Base-by-base conservation (phyloP, 2,888 invertebrate genomes). In the Drosophila pseudotakahashii region DNA sequence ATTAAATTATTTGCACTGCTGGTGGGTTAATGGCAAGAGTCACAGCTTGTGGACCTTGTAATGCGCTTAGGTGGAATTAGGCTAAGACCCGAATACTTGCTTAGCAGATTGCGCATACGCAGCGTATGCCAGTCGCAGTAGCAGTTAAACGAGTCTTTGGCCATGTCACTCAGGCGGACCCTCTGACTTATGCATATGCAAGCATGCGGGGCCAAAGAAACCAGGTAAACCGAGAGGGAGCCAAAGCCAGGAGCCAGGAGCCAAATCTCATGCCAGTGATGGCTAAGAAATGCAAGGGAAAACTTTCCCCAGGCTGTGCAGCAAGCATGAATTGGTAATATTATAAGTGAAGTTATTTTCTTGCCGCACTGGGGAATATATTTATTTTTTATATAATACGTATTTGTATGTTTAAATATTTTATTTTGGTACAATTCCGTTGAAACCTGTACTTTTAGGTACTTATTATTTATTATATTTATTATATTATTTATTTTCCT, bases 121-220 rank as follows among this genome's bases (percentile, higher is more conserved):
- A 71, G 39, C 55, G 71, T 73, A 44, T 57, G 71, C 73, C 55
- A 47, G 41, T 30, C 36, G 41, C 47, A 57, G 37, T 44, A 26
- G 44, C 45, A 45, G 54, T 34, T 54, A 44, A 67, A 41, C 23
- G 54, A 47, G 39, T 39, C 66, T 66, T 66, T 66, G 68, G 66
- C 68, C 68, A 39, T 54, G 54, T 67, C 66, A 54, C 67, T 67
- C 52, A 23, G 23, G 14, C 66, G 34, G 42, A 44, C 45, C 53
- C 44, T 14, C 52, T 55, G 51, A 42, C 67, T 71, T 72, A 75
- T 78, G 61, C 71, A 82, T 85, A 69, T 80, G 81, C 85, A 84
- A 64, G 81, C 53, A 64, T 62, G 57, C 60, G 61, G 55, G 45
- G 10, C 51, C 44, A 64, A 39, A 59, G 47, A 50, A 57, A 70